Evolutionary conservation across 1,140 invertebrate genomes (phyloP).

Genomic region (Acromyrmex heyeri): DNA sequence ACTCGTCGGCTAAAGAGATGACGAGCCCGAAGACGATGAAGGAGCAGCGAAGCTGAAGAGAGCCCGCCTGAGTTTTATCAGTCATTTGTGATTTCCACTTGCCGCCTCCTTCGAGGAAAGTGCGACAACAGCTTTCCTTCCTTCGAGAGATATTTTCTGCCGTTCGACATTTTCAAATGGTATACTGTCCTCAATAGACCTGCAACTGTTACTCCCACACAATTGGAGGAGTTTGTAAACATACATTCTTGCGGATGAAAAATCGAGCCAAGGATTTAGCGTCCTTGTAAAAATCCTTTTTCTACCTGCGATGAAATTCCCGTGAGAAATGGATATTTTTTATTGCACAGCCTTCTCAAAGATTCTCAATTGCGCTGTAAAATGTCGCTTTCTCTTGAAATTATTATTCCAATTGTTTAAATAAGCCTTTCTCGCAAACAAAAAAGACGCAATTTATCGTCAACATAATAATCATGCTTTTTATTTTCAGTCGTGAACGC

Average conservation of each 20-base stretch:
- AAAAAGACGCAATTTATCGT: neutral
- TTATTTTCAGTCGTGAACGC: neutral
- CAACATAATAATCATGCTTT: neutral
- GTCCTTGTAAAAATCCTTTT: slow-evolving; percentile 19
- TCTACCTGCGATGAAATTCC: neutral
- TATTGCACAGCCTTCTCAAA: neutral
- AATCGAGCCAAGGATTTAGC: slow-evolving; percentile 30
- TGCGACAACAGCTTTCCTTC: slow-evolving; percentile 12
- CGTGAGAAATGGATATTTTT: slow-evolving; percentile 23
- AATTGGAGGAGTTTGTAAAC: slow-evolving; percentile 40
- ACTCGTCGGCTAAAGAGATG: slow-evolving; percentile 64
- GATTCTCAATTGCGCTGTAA: neutral
- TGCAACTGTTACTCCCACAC: slow-evolving; percentile 31
- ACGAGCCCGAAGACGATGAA: slow-evolving; percentile 44
- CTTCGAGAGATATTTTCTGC: slow-evolving; percentile 29
- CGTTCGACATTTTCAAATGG: slow-evolving; percentile 24
- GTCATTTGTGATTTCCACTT: slow-evolving; percentile 76
- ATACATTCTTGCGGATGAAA: slow-evolving; percentile 48
- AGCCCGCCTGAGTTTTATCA: slow-evolving; percentile 73
- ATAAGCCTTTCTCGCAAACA: neutral
- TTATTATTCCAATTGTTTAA: neutral
- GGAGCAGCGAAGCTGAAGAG: slow-evolving; percentile 55
- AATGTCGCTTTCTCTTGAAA: neutral
- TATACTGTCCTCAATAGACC: slow-evolving; percentile 29
- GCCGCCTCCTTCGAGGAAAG: neutral